A percentile compares a stretch with the other conserved stretches of the same genome.
phyloP scores from a whole-genome alignment of 2,797 vertebrate species.

The Potorous gilbertii region DNA sequence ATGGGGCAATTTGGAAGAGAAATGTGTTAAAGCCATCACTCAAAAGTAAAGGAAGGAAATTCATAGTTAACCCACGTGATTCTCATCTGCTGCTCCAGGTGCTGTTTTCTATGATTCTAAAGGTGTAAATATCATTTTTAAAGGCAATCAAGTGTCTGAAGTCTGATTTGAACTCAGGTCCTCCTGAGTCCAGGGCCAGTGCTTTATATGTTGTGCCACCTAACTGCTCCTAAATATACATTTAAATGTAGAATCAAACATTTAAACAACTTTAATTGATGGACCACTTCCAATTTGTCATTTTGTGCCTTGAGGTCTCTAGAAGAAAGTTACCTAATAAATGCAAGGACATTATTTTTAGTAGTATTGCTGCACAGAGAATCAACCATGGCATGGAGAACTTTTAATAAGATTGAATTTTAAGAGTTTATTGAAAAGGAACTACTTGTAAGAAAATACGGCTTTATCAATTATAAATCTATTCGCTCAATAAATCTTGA shows the following conservation, averaged over 20 bases:
- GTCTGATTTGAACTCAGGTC: no score
- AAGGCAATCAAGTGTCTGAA: no score
- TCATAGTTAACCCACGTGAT: no score
- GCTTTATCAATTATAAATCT: constrained; percentile 45
- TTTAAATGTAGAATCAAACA: neutral
- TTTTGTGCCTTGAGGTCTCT: neutral
- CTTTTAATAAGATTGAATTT: constrained; percentile 34
- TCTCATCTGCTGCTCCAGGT: no score
- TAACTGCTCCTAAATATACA: neutral
- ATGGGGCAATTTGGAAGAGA: no score
- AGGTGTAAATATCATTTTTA: no score
- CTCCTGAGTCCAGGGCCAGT: no score
- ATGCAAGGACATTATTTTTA: constrained; percentile 1
- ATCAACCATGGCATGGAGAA: constrained; percentile 23
- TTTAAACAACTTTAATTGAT: neutral
- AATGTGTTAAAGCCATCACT: no score
- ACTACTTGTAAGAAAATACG: neutral
- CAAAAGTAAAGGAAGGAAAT: no score
- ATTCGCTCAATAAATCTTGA: constrained; percentile 34
- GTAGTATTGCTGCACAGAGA: neutral
- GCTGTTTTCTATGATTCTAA: no score
- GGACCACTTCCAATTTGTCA: neutral
- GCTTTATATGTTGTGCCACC: no score
- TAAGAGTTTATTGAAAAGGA: constrained; percentile 50
- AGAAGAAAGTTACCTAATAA: neutral